Percentiles rank a stretch among this genome's conserved stretches.
These are phyloP conservation scores for Malthinus seriepunctatus DNA, from an alignment of 2,888 invertebrate genomes.

Conservation along the genomic window DNA sequence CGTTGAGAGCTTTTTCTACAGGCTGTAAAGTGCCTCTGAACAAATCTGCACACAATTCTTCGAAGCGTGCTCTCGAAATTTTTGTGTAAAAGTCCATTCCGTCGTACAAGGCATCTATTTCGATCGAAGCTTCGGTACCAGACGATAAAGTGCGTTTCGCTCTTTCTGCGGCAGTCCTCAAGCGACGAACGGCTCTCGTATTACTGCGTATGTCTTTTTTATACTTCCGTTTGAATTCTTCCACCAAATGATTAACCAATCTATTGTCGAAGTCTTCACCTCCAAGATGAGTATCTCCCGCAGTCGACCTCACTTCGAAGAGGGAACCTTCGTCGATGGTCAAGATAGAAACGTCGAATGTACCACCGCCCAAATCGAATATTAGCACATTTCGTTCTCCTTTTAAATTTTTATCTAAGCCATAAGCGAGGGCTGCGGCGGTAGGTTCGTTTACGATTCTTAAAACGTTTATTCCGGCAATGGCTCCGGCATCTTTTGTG, in stretches of 20 bases:
- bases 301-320: conserved; percentile 61
- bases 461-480: conserved; percentile 68
- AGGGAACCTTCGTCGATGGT: conserved; percentile 64
- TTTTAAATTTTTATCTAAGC: conserved; percentile 54
- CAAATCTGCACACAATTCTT: conserved; percentile 72
- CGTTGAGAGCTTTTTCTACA: conserved; percentile 73
- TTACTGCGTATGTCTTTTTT: conserved; percentile 70
- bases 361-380: conserved; percentile 63
- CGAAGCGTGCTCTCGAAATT: conserved; percentile 74
- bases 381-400: conserved; percentile 57
- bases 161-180: conserved; percentile 76
- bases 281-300: conserved; percentile 59
- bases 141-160: conserved; percentile 78
- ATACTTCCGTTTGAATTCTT: conserved; percentile 73
- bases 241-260: conserved; percentile 68
- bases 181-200: conserved; percentile 67
- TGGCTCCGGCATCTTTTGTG: conserved; percentile 71
- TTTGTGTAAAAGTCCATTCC: conserved; percentile 75
- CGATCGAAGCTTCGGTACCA: conserved; percentile 74
- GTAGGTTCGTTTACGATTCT: conserved; percentile 70
- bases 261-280: conserved; percentile 61
- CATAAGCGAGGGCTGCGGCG: conserved; percentile 63
- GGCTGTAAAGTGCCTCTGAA: conserved; percentile 73
- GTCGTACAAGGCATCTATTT: conserved; percentile 75
- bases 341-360: conserved; percentile 70